Conservation (phyloP, 2,113 vertebrate genomes). For the Megaceryle maxima region DNA sequence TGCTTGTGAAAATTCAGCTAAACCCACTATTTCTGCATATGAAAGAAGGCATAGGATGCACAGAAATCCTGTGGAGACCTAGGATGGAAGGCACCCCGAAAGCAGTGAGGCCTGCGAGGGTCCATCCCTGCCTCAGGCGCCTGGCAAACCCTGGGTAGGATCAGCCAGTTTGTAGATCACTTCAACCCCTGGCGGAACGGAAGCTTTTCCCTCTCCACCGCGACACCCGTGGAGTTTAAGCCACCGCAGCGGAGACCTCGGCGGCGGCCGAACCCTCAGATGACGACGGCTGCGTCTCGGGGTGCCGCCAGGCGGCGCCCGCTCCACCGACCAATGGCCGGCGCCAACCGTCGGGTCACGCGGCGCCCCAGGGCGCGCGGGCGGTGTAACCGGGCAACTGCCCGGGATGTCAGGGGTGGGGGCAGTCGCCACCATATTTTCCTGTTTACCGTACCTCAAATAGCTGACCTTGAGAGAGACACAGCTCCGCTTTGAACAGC, state of each 20-base stretch:
- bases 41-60: rapidly evolving
- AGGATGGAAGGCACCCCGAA: not conserved
- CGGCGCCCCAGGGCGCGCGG: not conserved
- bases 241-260: rapidly evolving
- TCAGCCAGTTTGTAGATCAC: rapidly evolving
- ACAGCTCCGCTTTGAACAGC: not conserved
- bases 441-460: conserved; percentile 31
- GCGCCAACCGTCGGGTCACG: not conserved
- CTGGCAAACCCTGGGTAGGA: too few species aligned
- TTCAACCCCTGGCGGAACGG: rapidly evolving
- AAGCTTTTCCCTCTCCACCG: rapidly evolving
- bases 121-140: not conserved
- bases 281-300: not conserved
- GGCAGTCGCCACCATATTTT: not conserved
- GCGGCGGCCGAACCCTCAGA: rapidly evolving
- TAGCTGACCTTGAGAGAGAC: conserved; percentile 47
- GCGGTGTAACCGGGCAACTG: not conserved
- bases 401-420: not conserved
- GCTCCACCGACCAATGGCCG: not conserved
- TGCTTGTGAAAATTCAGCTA: not conserved
- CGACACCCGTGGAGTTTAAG: too few species aligned
- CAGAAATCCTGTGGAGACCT: rapidly evolving
- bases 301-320: not conserved
- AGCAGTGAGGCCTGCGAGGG: rapidly evolving
- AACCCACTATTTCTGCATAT: not conserved